phyloP scores from a whole-genome alignment of 2,113 vertebrate species.

The Brachyhypopomus gauderio region DNA sequence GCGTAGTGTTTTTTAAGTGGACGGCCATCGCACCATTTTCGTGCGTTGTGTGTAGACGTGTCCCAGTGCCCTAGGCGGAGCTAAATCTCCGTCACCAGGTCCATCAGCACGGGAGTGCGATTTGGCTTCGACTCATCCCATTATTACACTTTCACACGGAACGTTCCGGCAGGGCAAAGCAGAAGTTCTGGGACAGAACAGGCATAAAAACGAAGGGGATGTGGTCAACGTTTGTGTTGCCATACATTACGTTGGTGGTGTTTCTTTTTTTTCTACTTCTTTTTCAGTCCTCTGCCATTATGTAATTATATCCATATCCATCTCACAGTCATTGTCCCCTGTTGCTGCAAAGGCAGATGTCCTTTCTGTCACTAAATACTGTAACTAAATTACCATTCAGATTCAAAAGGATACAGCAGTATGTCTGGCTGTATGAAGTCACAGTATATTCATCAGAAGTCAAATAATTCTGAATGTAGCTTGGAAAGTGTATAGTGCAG shows the following conservation, averaged over 20 bases:
- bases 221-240: background rate
- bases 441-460: conserved; percentile 12
- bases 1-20: background rate
- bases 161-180: background rate
- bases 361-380: background rate
- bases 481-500: conserved; percentile 15
- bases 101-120: background rate
- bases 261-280: conserved; percentile 1
- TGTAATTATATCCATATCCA: conserved; percentile 6
- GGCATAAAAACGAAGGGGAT: background rate
- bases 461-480: conserved; percentile 25
- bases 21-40: background rate
- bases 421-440: conserved; percentile 20
- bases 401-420: background rate
- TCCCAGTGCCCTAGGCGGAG: background rate
- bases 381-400: background rate
- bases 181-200: background rate
- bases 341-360: background rate
- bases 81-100: background rate
- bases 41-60: background rate
- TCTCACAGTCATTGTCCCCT: background rate
- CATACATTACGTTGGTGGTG: too few species aligned
- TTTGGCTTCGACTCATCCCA: background rate
- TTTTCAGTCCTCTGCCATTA: background rate
- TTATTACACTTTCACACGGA: background rate